Percentiles rank a stretch among this genome's conserved stretches.
Evolutionary conservation across 2,113 vertebrate genomes (phyloP).

Genomic region (Hystrix cristata): DNA sequence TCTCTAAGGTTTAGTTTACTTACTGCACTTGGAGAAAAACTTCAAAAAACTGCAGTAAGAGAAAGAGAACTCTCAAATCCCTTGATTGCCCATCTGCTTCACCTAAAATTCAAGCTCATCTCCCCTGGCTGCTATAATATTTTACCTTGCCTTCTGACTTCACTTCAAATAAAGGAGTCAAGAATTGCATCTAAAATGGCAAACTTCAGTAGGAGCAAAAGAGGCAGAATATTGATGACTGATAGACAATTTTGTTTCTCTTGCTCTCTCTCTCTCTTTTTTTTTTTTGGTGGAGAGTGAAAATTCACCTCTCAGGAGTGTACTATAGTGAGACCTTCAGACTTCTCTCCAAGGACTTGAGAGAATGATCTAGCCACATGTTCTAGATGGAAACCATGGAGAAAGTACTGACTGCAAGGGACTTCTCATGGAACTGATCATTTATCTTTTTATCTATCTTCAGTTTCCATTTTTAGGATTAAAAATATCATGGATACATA

Average conservation of each 20-base stretch:
- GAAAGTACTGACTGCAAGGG: not conserved
- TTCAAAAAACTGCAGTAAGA: slow-evolving; percentile 2
- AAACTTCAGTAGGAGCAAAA: not conserved
- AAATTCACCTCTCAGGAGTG: not conserved
- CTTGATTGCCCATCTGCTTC: slow-evolving; percentile 70
- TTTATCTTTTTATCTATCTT: not conserved
- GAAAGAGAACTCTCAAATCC: slow-evolving; percentile 51
- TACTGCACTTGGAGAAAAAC: slow-evolving; percentile 31
- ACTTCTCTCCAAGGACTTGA: not conserved
- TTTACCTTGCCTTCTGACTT: slow-evolving; percentile 60
- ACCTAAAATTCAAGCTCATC: slow-evolving; percentile 36
- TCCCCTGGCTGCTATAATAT: slow-evolving; percentile 45
- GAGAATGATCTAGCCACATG: not conserved
- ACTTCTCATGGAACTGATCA: not conserved
- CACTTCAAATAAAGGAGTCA: slow-evolving; percentile 44
- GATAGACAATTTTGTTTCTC: not conserved
- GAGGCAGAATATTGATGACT: not conserved
- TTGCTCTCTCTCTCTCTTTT: not conserved
- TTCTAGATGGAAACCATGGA: not conserved
- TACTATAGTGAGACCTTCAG: not conserved
- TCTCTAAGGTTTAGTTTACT: slow-evolving; percentile 28
- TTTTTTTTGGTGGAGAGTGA: not conserved
- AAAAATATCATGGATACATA: not conserved
- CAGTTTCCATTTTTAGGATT: not conserved
- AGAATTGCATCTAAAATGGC: slow-evolving; percentile 6